These are phyloP conservation scores for Drosophila bocki DNA, from an alignment of 1,140 invertebrate species.

Conservation along the genomic window DNA sequence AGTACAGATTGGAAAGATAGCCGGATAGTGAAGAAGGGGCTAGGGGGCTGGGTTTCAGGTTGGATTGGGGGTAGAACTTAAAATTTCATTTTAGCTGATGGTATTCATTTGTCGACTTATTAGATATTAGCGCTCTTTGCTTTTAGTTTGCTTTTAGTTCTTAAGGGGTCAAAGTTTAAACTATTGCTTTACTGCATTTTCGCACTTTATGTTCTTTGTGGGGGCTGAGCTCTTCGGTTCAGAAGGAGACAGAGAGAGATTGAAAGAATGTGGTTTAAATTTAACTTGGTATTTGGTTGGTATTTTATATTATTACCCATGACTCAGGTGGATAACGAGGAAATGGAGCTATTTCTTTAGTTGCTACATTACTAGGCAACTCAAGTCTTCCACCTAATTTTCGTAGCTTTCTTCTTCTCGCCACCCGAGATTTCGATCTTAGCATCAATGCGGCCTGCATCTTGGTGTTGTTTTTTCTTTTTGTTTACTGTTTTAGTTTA, in stretches of 20 bases:
- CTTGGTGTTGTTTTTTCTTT: constrained; percentile 87
- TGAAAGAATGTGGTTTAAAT: constrained; percentile 71
- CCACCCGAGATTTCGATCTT: constrained; percentile 93
- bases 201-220: constrained; percentile 30
- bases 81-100: constrained; percentile 72
- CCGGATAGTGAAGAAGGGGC: constrained; percentile 38
- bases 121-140: constrained; percentile 65
- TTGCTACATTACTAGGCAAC: constrained; percentile 93
- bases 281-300: constrained; percentile 58
- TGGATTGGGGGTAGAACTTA: constrained; percentile 50
- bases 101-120: constrained; percentile 77
- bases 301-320: constrained; percentile 87
- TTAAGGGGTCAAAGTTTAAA: constrained; percentile 34
- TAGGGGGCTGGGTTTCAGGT: constrained; percentile 17
- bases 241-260: constrained; percentile 52
- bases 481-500: constrained; percentile 60
- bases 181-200: constrained; percentile 49
- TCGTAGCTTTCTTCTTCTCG: constrained; percentile 90
- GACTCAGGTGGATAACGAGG: constrained; percentile 92
- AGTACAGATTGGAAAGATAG: constrained; percentile 50
- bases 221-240: constrained; percentile 34
- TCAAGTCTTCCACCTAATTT: constrained; percentile 90
- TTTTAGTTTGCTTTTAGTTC: constrained; percentile 32
- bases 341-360: constrained; percentile 93
- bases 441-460: constrained; percentile 96